These are phyloP conservation scores for Stegophylla sp. DNA, from an alignment of 2,888 invertebrate genomes.

Conservation along the genomic window DNA sequence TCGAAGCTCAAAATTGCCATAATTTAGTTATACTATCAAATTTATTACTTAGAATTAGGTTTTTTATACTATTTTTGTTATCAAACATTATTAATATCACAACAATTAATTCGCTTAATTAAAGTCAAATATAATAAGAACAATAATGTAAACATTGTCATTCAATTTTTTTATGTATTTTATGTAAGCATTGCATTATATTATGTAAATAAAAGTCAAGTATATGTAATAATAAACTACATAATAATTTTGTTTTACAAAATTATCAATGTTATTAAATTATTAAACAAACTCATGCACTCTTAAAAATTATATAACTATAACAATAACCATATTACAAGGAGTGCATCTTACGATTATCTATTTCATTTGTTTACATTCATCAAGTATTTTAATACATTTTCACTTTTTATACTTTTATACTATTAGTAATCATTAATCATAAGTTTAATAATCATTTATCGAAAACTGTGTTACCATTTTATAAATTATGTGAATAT, in stretches of 20 bases:
- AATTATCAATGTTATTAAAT: background rate
- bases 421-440: slow-evolving; percentile 34
- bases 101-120: slow-evolving; percentile 29
- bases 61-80: slow-evolving; percentile 40
- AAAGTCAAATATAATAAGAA: background rate
- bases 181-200: background rate
- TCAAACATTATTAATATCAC: slow-evolving; percentile 25
- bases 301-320: background rate
- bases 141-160: background rate
- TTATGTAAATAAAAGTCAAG: slow-evolving; percentile 33
- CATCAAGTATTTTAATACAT: background rate
- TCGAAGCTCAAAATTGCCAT: slow-evolving; percentile 58
- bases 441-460: background rate
- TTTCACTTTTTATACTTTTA: slow-evolving; percentile 49
- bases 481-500: slow-evolving; percentile 27
- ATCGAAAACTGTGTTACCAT: slow-evolving; percentile 43
- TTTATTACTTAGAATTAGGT: slow-evolving; percentile 35
- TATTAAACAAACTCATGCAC: background rate
- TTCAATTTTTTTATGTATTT: background rate
- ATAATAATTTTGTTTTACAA: background rate
- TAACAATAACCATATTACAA: slow-evolving; percentile 1
- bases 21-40: slow-evolving; percentile 42
- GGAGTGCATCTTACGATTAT: background rate
- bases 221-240: slow-evolving; percentile 18
- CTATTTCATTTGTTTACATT: slow-evolving; percentile 17